A percentile compares a stretch with the other conserved stretches of the same genome.
phyloP scores from a whole-genome alignment of 2,113 vertebrate genomes.

The Dipodomys stephensi region DNA sequence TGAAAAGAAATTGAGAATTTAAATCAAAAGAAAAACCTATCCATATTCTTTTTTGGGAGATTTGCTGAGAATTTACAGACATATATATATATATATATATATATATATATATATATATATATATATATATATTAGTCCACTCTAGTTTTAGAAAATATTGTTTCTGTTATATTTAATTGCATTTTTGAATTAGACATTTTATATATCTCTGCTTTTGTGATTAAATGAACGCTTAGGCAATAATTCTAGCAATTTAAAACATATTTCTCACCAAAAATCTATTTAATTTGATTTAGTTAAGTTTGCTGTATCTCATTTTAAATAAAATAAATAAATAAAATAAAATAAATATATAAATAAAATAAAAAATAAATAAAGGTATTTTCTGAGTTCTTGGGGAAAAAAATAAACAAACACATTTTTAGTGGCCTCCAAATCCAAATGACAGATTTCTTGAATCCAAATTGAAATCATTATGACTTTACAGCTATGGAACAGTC shows the following conservation, averaged over 20 bases:
- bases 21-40: no score
- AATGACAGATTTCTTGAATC: constrained; percentile 21
- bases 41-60: neutral
- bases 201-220: neutral
- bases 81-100: neutral
- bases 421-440: neutral
- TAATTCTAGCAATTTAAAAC: constrained; percentile 37
- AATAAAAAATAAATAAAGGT: neutral
- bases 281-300: constrained; percentile 26
- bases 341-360: neutral
- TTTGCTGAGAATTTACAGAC: neutral
- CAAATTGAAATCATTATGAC: constrained; percentile 24
- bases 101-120: no score
- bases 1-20: no score
- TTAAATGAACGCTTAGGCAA: neutral
- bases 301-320: neutral
- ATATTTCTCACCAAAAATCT: neutral
- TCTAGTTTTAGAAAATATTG: neutral
- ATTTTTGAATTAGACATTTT: neutral
- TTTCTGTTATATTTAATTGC: neutral
- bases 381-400: constrained; percentile 27
- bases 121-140: neutral
- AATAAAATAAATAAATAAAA: neutral
- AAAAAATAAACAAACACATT: neutral
- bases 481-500: constrained; percentile 21